A percentile compares a stretch with the other conserved stretches of the same genome.
Conservation (phyloP, 1,140 invertebrate species). For the Venturia canescens region DNA sequence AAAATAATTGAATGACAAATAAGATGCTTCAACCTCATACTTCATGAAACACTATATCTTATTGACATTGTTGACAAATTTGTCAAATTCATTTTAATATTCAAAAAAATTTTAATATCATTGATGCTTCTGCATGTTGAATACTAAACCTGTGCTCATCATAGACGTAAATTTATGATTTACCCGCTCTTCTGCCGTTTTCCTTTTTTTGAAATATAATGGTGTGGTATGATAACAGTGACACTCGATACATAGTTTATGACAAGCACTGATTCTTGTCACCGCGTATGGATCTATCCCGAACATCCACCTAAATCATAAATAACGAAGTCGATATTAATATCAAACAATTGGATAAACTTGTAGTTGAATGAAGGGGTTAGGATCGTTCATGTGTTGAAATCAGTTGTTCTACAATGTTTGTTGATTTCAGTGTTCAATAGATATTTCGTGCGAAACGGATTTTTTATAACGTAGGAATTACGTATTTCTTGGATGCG, state of each 20-base stretch:
- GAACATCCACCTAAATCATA: conserved; percentile 38
- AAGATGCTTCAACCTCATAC: too few species aligned
- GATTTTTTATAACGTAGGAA: conserved; percentile 9
- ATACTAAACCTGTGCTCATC: background rate
- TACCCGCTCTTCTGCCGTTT: conserved; percentile 30
- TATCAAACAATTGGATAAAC: background rate
- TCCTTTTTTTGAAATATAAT: conserved; percentile 52
- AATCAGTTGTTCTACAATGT: background rate
- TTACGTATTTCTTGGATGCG: background rate
- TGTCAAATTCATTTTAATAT: too few species aligned
- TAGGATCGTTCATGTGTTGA: conserved; percentile 10
- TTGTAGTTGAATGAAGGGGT: background rate
- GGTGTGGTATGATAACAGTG: conserved; percentile 61
- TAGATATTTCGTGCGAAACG: background rate
- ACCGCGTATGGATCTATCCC: conserved; percentile 37
- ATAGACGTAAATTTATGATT: conserved; percentile 22
- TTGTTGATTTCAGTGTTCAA: background rate
- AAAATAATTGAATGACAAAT: too few species aligned
- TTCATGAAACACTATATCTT: too few species aligned
- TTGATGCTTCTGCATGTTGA: too few species aligned
- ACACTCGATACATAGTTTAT: conserved; percentile 51
- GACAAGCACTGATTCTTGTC: conserved; percentile 6
- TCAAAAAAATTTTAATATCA: too few species aligned
- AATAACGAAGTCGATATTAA: background rate
- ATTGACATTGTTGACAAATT: conserved; percentile 17